These are phyloP conservation scores for Sebastiscus albofasciatus DNA, from an alignment of 2,797 vertebrate species.

Conservation along the genomic window DNA sequence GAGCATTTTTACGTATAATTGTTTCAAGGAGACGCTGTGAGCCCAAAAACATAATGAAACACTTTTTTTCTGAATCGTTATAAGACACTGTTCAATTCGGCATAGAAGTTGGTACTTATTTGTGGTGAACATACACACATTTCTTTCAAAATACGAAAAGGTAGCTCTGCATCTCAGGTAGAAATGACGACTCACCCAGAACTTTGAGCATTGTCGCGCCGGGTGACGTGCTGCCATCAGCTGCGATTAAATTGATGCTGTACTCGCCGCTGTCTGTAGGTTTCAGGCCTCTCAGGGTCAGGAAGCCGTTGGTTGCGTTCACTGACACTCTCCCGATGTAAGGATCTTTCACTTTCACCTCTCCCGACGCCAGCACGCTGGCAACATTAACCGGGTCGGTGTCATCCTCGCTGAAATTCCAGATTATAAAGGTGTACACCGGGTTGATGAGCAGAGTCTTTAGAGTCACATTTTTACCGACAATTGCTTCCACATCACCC, in stretches of 20 bases:
- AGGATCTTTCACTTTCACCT: accelerated
- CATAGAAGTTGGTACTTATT: background rate
- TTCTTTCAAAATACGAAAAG: background rate
- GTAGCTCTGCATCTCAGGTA: background rate
- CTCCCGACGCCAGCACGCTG: accelerated
- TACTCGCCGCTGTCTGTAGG: conserved; percentile 43
- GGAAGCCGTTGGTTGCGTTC: accelerated
- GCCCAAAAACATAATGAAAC: background rate
- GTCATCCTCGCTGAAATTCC: accelerated
- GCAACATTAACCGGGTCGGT: no score
- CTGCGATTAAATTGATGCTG: accelerated
- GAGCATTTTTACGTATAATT: accelerated
- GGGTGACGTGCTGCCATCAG: accelerated
- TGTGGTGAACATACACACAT: background rate
- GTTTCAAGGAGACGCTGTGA: accelerated
- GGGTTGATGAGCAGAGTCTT: no score
- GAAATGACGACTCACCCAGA: conserved; percentile 57
- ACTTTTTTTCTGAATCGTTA: no score
- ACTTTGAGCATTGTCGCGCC: conserved; percentile 21
- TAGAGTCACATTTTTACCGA: no score
- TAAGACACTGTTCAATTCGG: no score
- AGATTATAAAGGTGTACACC: no score
- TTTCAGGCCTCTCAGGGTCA: background rate
- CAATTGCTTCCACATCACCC: no score
- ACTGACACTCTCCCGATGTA: background rate